Conservation (phyloP, 2,113 vertebrate species). For the Reinhardtius hippoglossoides region DNA sequence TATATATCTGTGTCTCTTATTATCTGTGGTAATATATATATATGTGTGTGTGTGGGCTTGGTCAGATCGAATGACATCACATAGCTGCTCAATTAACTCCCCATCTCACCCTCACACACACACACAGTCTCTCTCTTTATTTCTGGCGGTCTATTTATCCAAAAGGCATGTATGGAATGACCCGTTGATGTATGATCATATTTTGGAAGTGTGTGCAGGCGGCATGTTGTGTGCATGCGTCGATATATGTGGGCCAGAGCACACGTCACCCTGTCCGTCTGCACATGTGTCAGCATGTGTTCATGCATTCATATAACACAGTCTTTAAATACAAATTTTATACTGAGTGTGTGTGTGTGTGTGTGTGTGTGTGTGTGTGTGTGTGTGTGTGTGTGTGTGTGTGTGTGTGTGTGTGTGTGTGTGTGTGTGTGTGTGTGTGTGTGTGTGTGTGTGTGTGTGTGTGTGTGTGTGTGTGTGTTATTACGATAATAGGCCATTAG, state of each 20-base stretch:
- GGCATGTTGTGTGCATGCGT: background rate
- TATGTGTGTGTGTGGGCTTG: background rate
- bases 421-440: constrained; percentile 6
- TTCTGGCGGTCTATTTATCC: constrained; percentile 51
- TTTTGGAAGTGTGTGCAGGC: constrained; percentile 15
- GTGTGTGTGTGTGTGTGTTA: constrained; percentile 44
- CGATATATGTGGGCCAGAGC: constrained; percentile 39
- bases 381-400: constrained; percentile 18
- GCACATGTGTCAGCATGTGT: constrained; percentile 22
- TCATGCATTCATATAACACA: constrained; percentile 19
- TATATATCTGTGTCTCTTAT: too few species aligned
- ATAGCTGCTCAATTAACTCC: constrained; percentile 25
- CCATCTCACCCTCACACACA: background rate
- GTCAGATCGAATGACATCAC: constrained; percentile 37
- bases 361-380: background rate
- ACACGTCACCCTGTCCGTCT: background rate
- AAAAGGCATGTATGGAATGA: constrained; percentile 64
- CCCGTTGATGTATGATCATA: constrained; percentile 34
- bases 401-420: background rate
- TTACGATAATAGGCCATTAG: constrained; percentile 79
- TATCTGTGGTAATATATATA: background rate
- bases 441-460: background rate
- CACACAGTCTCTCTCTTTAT: constrained; percentile 30
- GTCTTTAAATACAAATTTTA: constrained; percentile 53
- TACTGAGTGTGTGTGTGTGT: constrained; percentile 17